A percentile compares a stretch with the other conserved stretches of the same genome.
Evolutionary conservation across 1,140 invertebrate species (phyloP).

Genomic region (Contarinia nasturtii): DNA sequence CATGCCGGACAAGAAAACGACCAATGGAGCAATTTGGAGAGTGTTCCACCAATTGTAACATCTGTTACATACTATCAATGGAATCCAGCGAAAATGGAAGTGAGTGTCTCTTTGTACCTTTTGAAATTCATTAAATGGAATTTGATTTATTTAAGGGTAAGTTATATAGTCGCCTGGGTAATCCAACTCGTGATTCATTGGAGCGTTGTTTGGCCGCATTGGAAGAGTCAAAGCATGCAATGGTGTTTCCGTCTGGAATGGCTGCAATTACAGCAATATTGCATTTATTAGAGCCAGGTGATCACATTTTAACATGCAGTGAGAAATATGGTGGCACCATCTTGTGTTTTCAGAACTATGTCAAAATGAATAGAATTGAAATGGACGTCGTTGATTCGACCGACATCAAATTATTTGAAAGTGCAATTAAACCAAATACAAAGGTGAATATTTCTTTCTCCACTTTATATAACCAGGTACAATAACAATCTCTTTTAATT

Average conservation of each 20-base stretch:
- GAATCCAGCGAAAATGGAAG: constrained; percentile 56
- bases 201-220: constrained; percentile 52
- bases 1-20: constrained; percentile 77
- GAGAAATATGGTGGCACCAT: constrained; percentile 66
- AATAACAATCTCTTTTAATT: constrained; percentile 28
- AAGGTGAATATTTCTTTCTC: constrained; percentile 51
- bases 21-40: constrained; percentile 50
- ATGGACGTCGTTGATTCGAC: constrained; percentile 53
- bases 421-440: constrained; percentile 47
- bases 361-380: constrained; percentile 35
- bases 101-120: too few species aligned
- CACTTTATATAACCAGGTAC: constrained; percentile 28
- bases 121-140: too few species aligned
- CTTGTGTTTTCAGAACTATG: constrained; percentile 25
- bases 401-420: constrained; percentile 34
- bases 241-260: constrained; percentile 51
- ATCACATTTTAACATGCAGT: constrained; percentile 56
- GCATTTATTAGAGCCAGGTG: constrained; percentile 42
- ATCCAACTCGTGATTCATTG: constrained; percentile 52
- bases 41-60: constrained; percentile 76
- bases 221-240: constrained; percentile 48
- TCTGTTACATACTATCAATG: constrained; percentile 89
- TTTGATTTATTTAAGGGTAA: constrained; percentile 40
- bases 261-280: constrained; percentile 41
- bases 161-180: constrained; percentile 58